Evolutionary conservation across 1,140 invertebrate genomes (phyloP).

Genomic region (Pygmarrhopalites habei): DNA sequence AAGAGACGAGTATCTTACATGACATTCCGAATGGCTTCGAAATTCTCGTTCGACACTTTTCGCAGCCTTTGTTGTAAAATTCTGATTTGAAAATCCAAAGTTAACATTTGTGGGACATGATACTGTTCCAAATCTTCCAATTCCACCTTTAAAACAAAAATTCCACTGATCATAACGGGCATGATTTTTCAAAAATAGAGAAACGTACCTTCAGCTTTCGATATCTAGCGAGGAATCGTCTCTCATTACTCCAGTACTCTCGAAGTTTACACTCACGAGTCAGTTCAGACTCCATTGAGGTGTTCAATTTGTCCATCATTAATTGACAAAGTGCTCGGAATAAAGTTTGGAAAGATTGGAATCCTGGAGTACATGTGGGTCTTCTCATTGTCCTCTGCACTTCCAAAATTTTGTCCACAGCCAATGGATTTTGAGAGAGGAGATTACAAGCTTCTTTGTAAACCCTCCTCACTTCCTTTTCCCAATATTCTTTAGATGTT

Average conservation of each 20-base stretch:
- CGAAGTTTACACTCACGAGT: background rate
- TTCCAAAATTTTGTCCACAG: background rate
- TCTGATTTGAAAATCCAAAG: slow-evolving; percentile 7
- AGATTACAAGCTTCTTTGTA: background rate
- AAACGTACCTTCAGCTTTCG: too few species aligned
- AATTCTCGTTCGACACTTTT: background rate
- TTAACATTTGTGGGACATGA: background rate
- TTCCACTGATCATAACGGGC: too few species aligned
- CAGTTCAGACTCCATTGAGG: background rate
- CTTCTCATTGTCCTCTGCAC: background rate
- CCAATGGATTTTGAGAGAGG: background rate
- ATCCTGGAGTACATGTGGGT: background rate
- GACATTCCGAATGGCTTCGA: background rate
- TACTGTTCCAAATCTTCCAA: background rate
- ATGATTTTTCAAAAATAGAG: too few species aligned
- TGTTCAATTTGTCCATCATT: background rate
- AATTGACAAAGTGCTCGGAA: background rate
- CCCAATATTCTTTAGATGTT: background rate
- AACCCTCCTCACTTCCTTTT: background rate
- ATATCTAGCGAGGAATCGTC: too few species aligned
- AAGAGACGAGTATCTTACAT: slow-evolving; percentile 3
- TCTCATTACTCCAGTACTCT: background rate
- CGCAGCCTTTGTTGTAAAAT: background rate
- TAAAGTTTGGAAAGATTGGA: background rate
- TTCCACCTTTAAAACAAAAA: too few species aligned